A percentile compares a stretch with the other conserved stretches of the same genome.
Evolutionary conservation across 2,888 invertebrate species (phyloP).

Genomic region (Stegana nigrithorax): DNA sequence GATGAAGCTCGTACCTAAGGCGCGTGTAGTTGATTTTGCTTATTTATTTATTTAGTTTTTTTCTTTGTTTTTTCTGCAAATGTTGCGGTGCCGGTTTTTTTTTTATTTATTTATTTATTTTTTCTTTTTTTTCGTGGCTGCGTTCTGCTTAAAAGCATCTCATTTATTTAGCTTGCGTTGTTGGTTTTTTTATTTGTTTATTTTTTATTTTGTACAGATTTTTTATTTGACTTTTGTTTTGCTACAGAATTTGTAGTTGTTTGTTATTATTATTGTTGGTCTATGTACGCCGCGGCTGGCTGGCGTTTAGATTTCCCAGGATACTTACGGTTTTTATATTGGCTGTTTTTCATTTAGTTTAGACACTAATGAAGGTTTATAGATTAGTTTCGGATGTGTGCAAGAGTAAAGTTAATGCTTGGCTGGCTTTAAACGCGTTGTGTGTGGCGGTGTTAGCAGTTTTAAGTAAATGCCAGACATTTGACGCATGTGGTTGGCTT

Average conservation of each 20-base stretch:
- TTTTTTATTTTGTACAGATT: too few relatives aligned
- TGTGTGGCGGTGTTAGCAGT: too few relatives aligned
- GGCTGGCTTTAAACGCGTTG: neutral
- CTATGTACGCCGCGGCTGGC: neutral
- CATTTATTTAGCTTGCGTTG: too few relatives aligned
- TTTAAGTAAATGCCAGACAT: too few relatives aligned
- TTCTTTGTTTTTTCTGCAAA: neutral
- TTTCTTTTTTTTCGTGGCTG: neutral
- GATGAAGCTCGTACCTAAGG: too few relatives aligned
- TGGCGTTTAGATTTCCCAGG: conserved; percentile 7
- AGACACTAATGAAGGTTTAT: conserved; percentile 6
- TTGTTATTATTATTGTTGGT: neutral
- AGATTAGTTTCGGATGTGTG: neutral
- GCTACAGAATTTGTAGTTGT: neutral
- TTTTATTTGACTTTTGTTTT: too few relatives aligned
- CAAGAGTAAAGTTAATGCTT: neutral
- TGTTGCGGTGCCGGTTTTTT: neutral
- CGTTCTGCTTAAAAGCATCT: too few relatives aligned
- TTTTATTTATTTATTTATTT: neutral
- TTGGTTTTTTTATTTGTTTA: too few relatives aligned
- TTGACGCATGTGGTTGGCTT: too few relatives aligned
- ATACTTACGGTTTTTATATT: neutral
- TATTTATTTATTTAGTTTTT: neutral
- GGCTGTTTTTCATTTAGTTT: neutral
- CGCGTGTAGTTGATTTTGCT: too few relatives aligned